Evolutionary conservation across 2,888 invertebrate genomes (phyloP).

Genomic region (Formica aserva): DNA sequence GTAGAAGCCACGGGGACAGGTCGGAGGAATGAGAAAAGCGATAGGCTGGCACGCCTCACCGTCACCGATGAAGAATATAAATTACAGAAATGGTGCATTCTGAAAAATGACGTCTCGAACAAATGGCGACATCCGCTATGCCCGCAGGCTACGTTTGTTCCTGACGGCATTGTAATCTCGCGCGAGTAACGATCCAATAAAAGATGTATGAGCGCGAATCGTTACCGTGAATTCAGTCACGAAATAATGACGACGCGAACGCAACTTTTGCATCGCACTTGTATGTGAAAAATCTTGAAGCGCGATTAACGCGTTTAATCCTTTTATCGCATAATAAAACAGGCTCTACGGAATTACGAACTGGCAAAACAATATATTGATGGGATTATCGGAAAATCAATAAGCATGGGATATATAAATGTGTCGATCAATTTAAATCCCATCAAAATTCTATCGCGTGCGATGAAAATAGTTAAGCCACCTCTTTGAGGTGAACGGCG

Average conservation of each 20-base stretch:
- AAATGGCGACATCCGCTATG: conserved; percentile 77
- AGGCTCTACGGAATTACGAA: not conserved
- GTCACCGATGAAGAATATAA: conserved; percentile 76
- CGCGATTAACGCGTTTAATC: conserved; percentile 23
- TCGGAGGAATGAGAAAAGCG: conserved; percentile 22
- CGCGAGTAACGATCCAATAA: conserved; percentile 78
- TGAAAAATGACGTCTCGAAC: conserved; percentile 80
- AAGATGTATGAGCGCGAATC: conserved; percentile 72
- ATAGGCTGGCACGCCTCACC: conserved; percentile 41
- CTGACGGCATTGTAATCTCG: conserved; percentile 71
- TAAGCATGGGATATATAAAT: not conserved
- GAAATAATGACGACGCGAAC: conserved; percentile 62
- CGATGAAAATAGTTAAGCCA: not conserved
- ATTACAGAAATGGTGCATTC: conserved; percentile 72
- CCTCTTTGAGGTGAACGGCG: conserved; percentile 11
- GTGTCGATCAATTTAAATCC: not conserved
- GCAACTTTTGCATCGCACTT: not conserved
- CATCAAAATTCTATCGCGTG: not conserved
- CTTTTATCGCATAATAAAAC: not conserved
- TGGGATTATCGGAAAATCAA: conserved; percentile 4
- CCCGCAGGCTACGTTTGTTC: conserved; percentile 70
- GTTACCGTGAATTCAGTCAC: conserved; percentile 58
- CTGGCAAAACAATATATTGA: not conserved
- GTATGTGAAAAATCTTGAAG: not conserved
- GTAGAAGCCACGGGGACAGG: conserved; percentile 1